Evolutionary conservation across 2,113 vertebrate genomes (phyloP).

Genomic region (Jaculus jaculus): DNA sequence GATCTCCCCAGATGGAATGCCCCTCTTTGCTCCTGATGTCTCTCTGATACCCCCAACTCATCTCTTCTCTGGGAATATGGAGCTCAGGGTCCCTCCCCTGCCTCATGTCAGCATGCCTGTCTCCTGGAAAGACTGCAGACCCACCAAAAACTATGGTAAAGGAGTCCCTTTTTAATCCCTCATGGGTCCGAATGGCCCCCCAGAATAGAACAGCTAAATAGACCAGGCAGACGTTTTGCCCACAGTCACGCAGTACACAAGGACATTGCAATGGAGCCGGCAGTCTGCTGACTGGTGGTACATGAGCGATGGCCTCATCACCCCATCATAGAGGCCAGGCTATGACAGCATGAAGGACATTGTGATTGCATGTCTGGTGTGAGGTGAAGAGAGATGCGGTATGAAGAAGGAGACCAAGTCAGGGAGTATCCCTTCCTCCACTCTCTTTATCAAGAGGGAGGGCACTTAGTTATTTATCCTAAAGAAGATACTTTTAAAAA

Average conservation of each 20-base stretch:
- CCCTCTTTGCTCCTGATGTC: not conserved
- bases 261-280: constrained; percentile 65
- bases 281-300: not conserved
- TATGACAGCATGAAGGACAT: constrained; percentile 64
- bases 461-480: not conserved
- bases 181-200: too few relatives aligned
- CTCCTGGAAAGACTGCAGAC: not conserved
- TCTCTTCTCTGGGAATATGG: not conserved
- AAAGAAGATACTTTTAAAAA: not conserved
- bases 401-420: not conserved
- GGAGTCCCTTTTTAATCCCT: not conserved
- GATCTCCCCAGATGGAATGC: accelerated
- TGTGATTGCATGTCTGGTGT: constrained; percentile 77
- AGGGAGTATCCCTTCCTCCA: not conserved
- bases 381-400: constrained; percentile 57
- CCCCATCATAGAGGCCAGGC: constrained; percentile 49
- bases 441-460: not conserved
- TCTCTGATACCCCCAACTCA: not conserved
- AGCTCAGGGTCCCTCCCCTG: not conserved
- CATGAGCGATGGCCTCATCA: not conserved
- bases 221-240: constrained; percentile 44
- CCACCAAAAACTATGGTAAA: not conserved
- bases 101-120: not conserved
- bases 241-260: constrained; percentile 42
- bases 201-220: not conserved